These are phyloP conservation scores for Eretmochelys imbricata DNA, from an alignment of 2,113 vertebrate species.

Conservation along the genomic window DNA sequence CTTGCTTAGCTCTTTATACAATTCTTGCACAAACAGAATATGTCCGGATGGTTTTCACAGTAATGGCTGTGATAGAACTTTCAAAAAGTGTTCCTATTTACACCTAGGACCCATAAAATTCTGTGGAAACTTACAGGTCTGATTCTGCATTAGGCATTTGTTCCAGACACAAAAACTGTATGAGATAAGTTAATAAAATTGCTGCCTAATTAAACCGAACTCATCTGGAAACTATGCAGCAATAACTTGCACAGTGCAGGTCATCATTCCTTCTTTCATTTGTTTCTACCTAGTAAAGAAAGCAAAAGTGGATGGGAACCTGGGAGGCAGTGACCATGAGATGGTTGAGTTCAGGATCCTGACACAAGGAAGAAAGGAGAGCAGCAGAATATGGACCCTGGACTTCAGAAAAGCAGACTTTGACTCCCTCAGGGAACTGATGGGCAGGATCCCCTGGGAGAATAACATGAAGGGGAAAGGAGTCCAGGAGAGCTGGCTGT, in stretches of 20 bases:
- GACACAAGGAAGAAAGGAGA: no score
- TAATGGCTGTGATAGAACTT: not conserved
- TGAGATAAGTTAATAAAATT: not conserved
- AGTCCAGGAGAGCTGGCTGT: no score
- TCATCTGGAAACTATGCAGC: not conserved
- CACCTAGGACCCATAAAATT: not conserved
- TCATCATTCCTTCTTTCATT: not conserved
- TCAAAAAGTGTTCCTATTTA: not conserved
- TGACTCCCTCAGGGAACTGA: no score
- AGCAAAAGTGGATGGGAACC: no score
- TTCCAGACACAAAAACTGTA: not conserved
- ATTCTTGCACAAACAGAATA: not conserved
- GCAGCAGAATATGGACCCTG: no score
- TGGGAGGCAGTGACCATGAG: no score
- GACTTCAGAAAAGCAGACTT: no score
- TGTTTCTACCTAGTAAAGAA: not conserved
- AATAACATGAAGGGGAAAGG: no score
- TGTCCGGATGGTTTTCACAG: not conserved
- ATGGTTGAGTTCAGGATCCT: no score
- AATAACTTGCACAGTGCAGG: not conserved
- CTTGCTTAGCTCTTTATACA: not conserved
- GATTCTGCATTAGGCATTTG: not conserved
- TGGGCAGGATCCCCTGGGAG: no score
- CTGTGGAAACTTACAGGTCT: not conserved
- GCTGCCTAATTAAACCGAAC: no score